Evolutionary conservation across 2,888 invertebrate species (phyloP).

Genomic region (Ormia ochracea): DNA sequence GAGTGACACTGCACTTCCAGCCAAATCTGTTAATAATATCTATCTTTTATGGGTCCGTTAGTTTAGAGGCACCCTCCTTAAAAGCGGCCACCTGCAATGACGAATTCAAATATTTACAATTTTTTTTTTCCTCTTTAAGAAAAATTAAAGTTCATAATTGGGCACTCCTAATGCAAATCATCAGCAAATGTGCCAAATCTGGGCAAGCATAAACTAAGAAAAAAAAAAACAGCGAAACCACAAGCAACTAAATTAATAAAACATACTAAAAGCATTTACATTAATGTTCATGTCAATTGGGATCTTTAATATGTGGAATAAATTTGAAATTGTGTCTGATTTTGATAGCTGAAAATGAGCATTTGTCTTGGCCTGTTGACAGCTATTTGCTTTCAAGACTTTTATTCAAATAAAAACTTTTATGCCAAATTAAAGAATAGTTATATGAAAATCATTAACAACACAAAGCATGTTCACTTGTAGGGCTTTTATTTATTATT

Average conservation of each 20-base stretch:
- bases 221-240: neutral
- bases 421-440: no score
- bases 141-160: constrained; percentile 13
- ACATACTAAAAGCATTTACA: constrained; percentile 1
- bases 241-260: neutral
- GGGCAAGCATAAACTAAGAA: neutral
- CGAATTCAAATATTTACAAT: constrained; percentile 21
- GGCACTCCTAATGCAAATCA: constrained; percentile 36
- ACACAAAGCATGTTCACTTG: no score
- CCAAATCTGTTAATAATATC: no score
- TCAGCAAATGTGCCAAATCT: constrained; percentile 36
- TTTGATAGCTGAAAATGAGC: constrained; percentile 10
- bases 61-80: neutral
- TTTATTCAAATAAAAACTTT: no score
- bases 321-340: constrained; percentile 33
- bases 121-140: neutral
- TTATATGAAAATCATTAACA: no score
- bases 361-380: neutral
- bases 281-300: constrained; percentile 24
- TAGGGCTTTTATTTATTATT: no score
- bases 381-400: neutral
- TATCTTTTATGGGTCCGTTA: no score
- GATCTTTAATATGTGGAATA: constrained; percentile 36
- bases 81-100: constrained; percentile 18
- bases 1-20: no score